A percentile compares a stretch with the other conserved stretches of the same genome.
Conservation (phyloP, 1,140 invertebrate genomes). For the Dreissena polymorpha region DNA sequence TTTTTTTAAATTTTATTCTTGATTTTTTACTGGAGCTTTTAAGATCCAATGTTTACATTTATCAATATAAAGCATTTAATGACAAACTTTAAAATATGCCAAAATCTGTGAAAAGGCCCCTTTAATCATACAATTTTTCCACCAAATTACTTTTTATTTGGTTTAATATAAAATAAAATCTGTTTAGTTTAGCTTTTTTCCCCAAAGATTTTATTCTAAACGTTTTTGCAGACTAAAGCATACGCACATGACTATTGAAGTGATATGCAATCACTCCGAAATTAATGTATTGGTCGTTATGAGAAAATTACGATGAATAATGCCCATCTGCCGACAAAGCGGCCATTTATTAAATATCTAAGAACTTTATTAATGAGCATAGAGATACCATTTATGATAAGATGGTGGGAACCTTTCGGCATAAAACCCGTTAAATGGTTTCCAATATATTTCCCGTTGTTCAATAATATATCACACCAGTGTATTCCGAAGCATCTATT, state of each 20-base stretch:
- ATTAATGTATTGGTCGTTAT: not conserved
- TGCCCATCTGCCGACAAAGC: not conserved
- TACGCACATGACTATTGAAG: not conserved
- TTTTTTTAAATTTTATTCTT: no score
- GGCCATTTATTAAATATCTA: not conserved
- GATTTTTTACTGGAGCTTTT: no score
- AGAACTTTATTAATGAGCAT: not conserved
- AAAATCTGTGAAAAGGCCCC: no score
- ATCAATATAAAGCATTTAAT: no score
- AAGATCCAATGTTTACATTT: no score
- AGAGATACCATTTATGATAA: not conserved
- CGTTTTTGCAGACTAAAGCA: no score
- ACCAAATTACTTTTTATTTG: no score
- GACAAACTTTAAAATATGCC: no score
- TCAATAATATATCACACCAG: not conserved
- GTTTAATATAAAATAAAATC: no score
- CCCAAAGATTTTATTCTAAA: no score
- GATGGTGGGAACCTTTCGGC: not conserved
- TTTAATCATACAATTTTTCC: no score
- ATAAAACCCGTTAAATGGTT: not conserved
- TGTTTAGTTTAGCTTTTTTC: no score
- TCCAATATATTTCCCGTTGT: constrained; percentile 2
- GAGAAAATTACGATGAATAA: not conserved
- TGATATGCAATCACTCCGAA: not conserved
- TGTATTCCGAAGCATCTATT: constrained; percentile 32